These are phyloP conservation scores for Gouania willdenowi DNA, from an alignment of 2,797 vertebrate species.

Conservation along the genomic window DNA sequence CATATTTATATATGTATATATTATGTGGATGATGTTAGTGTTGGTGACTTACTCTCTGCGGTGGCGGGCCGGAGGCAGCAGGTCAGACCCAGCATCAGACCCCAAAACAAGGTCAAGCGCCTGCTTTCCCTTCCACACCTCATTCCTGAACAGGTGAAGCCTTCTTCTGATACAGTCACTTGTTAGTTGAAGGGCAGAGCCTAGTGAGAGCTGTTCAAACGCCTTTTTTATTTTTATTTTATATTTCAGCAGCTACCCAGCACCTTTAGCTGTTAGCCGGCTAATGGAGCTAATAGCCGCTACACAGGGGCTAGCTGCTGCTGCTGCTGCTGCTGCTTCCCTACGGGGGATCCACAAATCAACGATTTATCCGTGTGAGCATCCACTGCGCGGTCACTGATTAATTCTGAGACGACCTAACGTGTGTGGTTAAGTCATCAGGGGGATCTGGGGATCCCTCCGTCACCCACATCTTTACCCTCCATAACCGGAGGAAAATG, in stretches of 20 bases:
- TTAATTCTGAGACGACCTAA: slow-evolving; percentile 32
- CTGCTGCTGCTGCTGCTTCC: slow-evolving; percentile 52
- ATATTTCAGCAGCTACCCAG: no score
- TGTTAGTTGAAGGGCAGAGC: slow-evolving; percentile 21
- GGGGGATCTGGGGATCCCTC: slow-evolving; percentile 53
- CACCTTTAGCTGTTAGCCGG: slow-evolving; percentile 59
- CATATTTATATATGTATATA: no score
- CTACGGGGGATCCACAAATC: slow-evolving; percentile 39
- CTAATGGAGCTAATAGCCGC: slow-evolving; percentile 62
- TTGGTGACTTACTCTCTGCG: slow-evolving; percentile 83
- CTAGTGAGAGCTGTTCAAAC: slow-evolving; percentile 6
- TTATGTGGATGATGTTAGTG: no score
- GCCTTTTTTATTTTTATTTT: slow-evolving; percentile 33
- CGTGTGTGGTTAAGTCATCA: slow-evolving; percentile 13
- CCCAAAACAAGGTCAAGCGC: slow-evolving; percentile 89
- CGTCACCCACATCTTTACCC: slow-evolving; percentile 83
- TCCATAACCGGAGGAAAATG: slow-evolving; percentile 79
- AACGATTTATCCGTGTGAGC: slow-evolving; percentile 31
- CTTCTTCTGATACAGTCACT: slow-evolving; percentile 27
- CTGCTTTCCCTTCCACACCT: slow-evolving; percentile 82
- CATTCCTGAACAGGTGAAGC: slow-evolving; percentile 78
- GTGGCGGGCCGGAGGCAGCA: slow-evolving; percentile 83
- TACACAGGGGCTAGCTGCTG: slow-evolving; percentile 48
- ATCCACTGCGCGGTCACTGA: slow-evolving; percentile 31
- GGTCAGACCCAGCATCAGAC: slow-evolving; percentile 83